Evolutionary conservation across 2,888 invertebrate species (phyloP), one percentile per base, ranked within the genome.

Genomic region (Drosophila atripex): DNA sequence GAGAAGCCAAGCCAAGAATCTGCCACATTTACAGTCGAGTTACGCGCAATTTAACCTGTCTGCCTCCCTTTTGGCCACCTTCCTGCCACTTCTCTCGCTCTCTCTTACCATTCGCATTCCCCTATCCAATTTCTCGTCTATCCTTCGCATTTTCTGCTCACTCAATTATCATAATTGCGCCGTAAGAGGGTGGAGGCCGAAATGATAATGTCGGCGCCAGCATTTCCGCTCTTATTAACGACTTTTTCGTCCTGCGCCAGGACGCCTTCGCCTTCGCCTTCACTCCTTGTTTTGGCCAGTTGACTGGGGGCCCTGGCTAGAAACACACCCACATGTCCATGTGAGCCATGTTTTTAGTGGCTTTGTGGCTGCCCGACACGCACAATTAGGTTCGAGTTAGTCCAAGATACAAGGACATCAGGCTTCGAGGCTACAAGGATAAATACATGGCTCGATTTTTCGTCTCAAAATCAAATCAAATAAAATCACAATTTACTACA

Each of bases 141-240:
- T 53, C 25, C 21, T 46, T 35, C 35, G 25, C 43, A 21, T 56
- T 57, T 60, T 47, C 73, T 45, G 66, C 57, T 65, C 73, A 65
- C 74, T 78, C 86, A 87, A 87, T 83, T 87, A 83, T 85, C 69
- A 83, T 87, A 83, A 83, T 83, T 87, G 88, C 71, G 54, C 65
- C 32, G 73, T 57, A 52, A 52, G 50, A 35, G 50, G 56, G 60
- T 32, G 47, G 49, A 54, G 69, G 71, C 71, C 70, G 68, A 77
- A 88, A 86, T 86, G 88, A 88, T 86, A 84, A 84, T 84, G 78
- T 78, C 82, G 89, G 87, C 87, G 87, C 87, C 87, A 88, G 84
- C 71, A 86, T 84, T 86, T 88, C 88, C 89, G 80, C 75, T 76
- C 75, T 75, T 86, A 86, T 86, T 88, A 86, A 77, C 84, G 73